A percentile compares a stretch with the other conserved stretches of the same genome.
Conservation (phyloP, 2,888 invertebrate species). For the Athrips mouffetella region DNA sequence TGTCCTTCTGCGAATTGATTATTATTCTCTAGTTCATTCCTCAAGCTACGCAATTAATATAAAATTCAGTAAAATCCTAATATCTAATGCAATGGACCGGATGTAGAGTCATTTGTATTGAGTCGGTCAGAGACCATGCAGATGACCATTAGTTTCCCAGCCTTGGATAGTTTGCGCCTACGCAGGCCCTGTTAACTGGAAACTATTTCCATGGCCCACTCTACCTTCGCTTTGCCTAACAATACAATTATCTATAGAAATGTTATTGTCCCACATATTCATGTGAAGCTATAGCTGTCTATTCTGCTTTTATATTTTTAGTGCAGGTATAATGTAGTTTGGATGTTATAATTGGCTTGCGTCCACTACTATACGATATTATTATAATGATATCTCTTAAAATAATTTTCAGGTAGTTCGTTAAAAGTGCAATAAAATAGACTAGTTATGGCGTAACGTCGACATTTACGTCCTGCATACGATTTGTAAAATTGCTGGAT, state of each 20-base stretch:
- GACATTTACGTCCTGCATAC: constrained; percentile 1
- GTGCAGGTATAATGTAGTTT: not conserved
- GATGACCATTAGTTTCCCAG: constrained; percentile 21
- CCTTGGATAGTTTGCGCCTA: constrained; percentile 18
- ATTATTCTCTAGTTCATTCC: too few species aligned
- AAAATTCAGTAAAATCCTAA: not conserved
- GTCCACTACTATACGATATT: not conserved
- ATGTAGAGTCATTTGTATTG: constrained; percentile 16
- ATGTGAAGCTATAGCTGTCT: not conserved
- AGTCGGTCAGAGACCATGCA: constrained; percentile 10
- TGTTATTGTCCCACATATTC: constrained; percentile 1
- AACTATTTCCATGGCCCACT: constrained; percentile 15
- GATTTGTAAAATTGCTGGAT: constrained; percentile 7
- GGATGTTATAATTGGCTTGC: not conserved
- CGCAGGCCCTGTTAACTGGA: constrained; percentile 17
- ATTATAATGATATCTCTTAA: not conserved
- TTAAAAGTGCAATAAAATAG: not conserved
- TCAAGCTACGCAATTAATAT: too few species aligned
- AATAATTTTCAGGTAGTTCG: not conserved
- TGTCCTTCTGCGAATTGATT: too few species aligned
- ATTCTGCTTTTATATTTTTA: not conserved
- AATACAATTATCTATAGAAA: not conserved
- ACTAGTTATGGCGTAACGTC: not conserved
- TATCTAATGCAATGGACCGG: constrained; percentile 7
- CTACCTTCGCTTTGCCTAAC: not conserved